Evolutionary conservation across 2,888 invertebrate genomes (phyloP).

Genomic region (Eulithis testata): DNA sequence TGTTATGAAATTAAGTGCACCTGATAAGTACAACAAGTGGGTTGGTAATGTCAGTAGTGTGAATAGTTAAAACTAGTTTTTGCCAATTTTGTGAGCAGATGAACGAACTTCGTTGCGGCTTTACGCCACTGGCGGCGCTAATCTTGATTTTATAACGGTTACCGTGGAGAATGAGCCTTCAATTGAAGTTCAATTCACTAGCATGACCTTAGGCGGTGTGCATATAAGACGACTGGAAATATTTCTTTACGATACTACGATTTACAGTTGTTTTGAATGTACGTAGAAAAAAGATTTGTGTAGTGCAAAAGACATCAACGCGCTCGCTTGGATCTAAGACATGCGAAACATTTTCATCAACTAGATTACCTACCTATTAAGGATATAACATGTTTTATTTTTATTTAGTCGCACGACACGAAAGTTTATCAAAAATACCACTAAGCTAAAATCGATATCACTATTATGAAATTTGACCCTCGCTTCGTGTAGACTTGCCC

Average conservation of each 20-base stretch:
- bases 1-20: slow-evolving; percentile 4
- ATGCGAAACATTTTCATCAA: neutral
- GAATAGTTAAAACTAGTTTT: neutral
- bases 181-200: slow-evolving; percentile 21
- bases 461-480: neutral
- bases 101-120: slow-evolving; percentile 28
- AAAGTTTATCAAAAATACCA: neutral
- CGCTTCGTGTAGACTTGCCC: slow-evolving; percentile 4
- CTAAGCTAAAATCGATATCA: neutral
- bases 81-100: slow-evolving; percentile 24
- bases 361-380: no score
- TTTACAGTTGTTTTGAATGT: neutral
- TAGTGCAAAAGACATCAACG: slow-evolving; percentile 21
- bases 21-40: no score
- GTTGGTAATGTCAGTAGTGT: neutral
- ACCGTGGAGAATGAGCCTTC: slow-evolving; percentile 23
- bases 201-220: slow-evolving; percentile 14
- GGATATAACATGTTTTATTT: no score
- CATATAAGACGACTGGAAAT: neutral
- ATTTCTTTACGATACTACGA: neutral
- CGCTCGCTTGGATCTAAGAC: neutral
- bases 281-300: neutral
- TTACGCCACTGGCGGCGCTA: slow-evolving; percentile 25
- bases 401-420: no score
- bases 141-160: slow-evolving; percentile 35